Percentiles rank a stretch among this genome's conserved stretches.
Evolutionary conservation across 2,888 invertebrate genomes (phyloP).

Genomic region (Gymnosoma rotundatum): DNA sequence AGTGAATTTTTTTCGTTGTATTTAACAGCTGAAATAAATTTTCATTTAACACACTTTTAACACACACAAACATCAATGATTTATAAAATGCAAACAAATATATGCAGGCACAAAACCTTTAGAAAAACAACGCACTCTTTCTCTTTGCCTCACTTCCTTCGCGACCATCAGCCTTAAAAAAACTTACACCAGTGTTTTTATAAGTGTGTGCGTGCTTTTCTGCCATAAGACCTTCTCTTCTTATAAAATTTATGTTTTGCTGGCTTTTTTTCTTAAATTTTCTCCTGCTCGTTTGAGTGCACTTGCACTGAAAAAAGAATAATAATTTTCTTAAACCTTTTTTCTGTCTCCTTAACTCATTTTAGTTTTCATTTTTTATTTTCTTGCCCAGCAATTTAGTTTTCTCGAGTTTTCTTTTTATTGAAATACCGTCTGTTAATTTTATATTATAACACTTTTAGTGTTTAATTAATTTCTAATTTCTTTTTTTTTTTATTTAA

Average conservation of each 20-base stretch:
- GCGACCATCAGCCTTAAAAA: background rate
- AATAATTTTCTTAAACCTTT: background rate
- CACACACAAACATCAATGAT: background rate
- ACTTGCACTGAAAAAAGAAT: slow-evolving; percentile 13
- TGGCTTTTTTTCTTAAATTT: background rate
- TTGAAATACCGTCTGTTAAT: slow-evolving; percentile 22
- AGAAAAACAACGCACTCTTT: slow-evolving; percentile 32
- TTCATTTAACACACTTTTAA: slow-evolving; percentile 41
- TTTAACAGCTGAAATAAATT: slow-evolving; percentile 46
- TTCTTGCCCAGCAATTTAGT: background rate
- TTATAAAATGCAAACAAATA: slow-evolving; percentile 2
- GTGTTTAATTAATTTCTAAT: too few relatives aligned
- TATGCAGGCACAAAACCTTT: slow-evolving; percentile 1
- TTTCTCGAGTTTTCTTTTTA: background rate
- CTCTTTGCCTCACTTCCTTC: slow-evolving; percentile 1
- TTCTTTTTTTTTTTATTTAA: slow-evolving; percentile 13
- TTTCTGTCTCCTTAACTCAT: background rate
- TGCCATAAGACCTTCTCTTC: slow-evolving; percentile 1
- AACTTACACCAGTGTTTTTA: background rate
- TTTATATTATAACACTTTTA: slow-evolving; percentile 5
- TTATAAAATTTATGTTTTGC: slow-evolving; percentile 9
- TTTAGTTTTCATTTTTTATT: background rate
- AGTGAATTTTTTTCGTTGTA: background rate
- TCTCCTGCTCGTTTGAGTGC: slow-evolving; percentile 20
- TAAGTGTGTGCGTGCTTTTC: slow-evolving; percentile 1